These are phyloP conservation scores for Oriolus oriolus DNA, from an alignment of 2,113 vertebrate genomes.

Conservation along the genomic window DNA sequence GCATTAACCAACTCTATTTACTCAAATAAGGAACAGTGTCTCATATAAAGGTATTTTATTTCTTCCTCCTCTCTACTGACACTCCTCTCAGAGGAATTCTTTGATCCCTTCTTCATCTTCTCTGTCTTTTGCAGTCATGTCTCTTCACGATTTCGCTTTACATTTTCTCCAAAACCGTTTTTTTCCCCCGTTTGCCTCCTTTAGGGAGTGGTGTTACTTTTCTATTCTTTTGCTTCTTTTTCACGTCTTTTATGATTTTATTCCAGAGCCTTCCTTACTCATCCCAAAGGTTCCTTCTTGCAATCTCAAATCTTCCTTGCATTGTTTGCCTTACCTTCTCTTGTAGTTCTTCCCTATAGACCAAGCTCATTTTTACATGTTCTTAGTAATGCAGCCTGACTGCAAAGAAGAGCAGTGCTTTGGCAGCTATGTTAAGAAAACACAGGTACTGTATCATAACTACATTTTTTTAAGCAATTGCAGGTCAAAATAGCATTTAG, in stretches of 20 bases:
- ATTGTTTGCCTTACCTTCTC: slow-evolving; percentile 32
- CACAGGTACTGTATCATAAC: neutral
- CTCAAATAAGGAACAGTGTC: neutral
- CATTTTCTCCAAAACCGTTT: neutral
- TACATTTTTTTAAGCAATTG: neutral
- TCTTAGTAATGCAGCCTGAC: slow-evolving; percentile 1
- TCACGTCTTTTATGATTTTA: neutral
- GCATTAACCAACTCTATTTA: neutral
- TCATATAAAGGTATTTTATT: neutral
- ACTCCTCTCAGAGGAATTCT: neutral
- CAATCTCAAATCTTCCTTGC: slow-evolving; percentile 2
- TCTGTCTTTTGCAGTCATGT: neutral
- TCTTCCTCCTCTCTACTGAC: neutral
- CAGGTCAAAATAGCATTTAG: neutral
- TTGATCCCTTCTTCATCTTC: neutral
- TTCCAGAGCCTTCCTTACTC: neutral
- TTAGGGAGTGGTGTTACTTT: neutral
- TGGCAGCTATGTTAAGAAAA: slow-evolving; percentile 1
- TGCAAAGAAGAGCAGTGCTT: slow-evolving; percentile 16
- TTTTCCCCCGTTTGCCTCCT: neutral
- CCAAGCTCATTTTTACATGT: neutral
- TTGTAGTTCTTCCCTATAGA: slow-evolving; percentile 3
- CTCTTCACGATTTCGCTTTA: neutral
- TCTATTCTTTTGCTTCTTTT: neutral
- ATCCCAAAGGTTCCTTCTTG: slow-evolving; percentile 1